Evolutionary conservation across 2,113 vertebrate genomes (phyloP).

Genomic region (Neofelis nebulosa): DNA sequence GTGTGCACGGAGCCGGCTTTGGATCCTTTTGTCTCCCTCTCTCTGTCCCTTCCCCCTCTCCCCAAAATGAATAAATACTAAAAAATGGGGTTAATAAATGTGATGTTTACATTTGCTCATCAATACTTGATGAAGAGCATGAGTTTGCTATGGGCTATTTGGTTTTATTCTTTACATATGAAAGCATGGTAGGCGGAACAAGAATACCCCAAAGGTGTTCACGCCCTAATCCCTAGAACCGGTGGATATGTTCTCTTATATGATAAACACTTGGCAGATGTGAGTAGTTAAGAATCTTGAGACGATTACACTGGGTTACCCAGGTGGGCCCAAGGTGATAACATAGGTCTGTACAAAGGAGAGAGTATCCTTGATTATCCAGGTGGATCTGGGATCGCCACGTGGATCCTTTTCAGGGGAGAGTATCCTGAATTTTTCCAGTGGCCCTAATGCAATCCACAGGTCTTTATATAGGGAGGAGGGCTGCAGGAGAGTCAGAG

Average conservation of each 20-base stretch:
- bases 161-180: background rate
- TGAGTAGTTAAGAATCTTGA: background rate
- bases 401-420: background rate
- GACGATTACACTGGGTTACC: background rate
- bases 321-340: background rate
- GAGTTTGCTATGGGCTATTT: background rate
- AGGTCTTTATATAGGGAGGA: background rate
- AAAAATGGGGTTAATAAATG: background rate
- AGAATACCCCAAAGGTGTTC: background rate
- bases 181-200: background rate
- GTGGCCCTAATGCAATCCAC: accelerated
- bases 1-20: background rate
- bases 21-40: too few relatives aligned
- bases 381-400: background rate
- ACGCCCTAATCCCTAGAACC: background rate
- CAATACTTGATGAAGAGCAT: background rate
- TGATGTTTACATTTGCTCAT: background rate
- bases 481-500: accelerated
- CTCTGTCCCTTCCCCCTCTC: too few relatives aligned
- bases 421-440: background rate
- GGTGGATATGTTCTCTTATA: background rate
- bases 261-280: background rate
- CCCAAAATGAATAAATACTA: too few relatives aligned
- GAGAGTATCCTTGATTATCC: accelerated
- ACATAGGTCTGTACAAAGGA: background rate